phyloP scores from a whole-genome alignment of 2,888 invertebrate genomes.

The Metallyticus violacea region DNA sequence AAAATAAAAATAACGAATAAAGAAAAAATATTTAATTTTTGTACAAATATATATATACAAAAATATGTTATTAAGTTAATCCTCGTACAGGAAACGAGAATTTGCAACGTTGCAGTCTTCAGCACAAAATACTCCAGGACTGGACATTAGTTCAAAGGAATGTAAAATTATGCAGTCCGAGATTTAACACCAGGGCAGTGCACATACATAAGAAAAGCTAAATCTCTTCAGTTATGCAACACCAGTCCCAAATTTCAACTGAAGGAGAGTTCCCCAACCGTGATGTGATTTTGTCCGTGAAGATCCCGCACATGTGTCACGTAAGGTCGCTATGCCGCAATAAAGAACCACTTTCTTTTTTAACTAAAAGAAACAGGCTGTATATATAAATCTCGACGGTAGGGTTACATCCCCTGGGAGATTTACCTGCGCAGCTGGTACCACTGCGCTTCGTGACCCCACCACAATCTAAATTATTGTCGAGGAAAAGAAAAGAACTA shows the following conservation, averaged over 20 bases:
- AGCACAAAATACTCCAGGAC: too few species aligned
- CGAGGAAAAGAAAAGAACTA: too few species aligned
- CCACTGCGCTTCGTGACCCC: too few species aligned
- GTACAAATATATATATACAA: too few species aligned
- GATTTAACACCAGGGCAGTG: background rate
- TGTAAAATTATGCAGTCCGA: too few species aligned
- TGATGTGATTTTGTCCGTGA: background rate
- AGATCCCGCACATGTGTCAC: background rate
- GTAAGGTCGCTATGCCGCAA: background rate
- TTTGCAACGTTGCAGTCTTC: too few species aligned
- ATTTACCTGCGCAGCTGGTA: background rate
- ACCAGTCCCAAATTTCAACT: too few species aligned
- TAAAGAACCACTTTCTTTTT: background rate
- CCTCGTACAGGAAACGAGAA: too few species aligned
- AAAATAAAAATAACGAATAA: too few species aligned
- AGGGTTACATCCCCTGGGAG: background rate
- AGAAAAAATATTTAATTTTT: too few species aligned
- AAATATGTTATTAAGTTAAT: too few species aligned
- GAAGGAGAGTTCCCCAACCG: constrained; percentile 34
- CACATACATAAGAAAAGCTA: background rate
- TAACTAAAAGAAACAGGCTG: background rate
- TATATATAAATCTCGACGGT: background rate
- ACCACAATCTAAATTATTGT: background rate
- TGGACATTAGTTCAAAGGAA: too few species aligned
- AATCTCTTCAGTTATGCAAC: background rate